phyloP scores from a whole-genome alignment of 2,888 invertebrate genomes.

The Nomada goodeniana region DNA sequence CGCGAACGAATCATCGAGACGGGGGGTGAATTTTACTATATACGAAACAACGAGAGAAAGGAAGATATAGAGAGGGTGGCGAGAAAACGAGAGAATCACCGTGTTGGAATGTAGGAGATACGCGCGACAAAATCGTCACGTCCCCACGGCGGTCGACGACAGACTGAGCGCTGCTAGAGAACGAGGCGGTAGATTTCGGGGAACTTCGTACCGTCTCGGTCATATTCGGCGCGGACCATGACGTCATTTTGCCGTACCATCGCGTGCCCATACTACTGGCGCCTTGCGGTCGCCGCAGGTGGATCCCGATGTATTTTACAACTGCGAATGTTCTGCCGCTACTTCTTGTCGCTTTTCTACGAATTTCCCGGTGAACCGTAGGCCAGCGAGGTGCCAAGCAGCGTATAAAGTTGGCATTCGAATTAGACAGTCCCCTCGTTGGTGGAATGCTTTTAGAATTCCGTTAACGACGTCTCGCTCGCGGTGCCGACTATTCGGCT shows the following conservation, averaged over 20 bases:
- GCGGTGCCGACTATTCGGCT: background rate
- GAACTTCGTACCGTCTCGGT: slow-evolving; percentile 72
- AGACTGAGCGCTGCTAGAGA: slow-evolving; percentile 75
- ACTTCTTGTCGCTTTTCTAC: slow-evolving; percentile 40
- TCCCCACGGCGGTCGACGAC: slow-evolving; percentile 75
- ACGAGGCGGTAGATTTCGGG: slow-evolving; percentile 71
- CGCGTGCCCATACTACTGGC: slow-evolving; percentile 82
- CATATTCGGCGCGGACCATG: slow-evolving; percentile 75
- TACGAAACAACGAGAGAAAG: background rate
- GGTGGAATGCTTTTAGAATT: background rate
- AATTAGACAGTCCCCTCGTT: background rate
- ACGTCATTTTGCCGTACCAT: slow-evolving; percentile 82
- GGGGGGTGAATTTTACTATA: background rate
- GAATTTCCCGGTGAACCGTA: slow-evolving; percentile 20
- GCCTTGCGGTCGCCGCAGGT: slow-evolving; percentile 76
- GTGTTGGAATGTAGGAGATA: background rate
- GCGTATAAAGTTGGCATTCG: background rate
- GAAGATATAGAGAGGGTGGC: background rate
- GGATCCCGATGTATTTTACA: slow-evolving; percentile 70
- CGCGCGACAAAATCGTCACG: slow-evolving; percentile 31
- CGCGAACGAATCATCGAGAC: slow-evolving; percentile 52
- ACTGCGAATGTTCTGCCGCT: slow-evolving; percentile 52
- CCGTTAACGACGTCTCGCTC: too few relatives aligned
- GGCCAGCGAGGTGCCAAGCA: background rate
- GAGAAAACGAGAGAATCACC: background rate